These are phyloP conservation scores for Gerosis bhagava DNA, from an alignment of 2,888 invertebrate genomes.

Conservation along the genomic window DNA sequence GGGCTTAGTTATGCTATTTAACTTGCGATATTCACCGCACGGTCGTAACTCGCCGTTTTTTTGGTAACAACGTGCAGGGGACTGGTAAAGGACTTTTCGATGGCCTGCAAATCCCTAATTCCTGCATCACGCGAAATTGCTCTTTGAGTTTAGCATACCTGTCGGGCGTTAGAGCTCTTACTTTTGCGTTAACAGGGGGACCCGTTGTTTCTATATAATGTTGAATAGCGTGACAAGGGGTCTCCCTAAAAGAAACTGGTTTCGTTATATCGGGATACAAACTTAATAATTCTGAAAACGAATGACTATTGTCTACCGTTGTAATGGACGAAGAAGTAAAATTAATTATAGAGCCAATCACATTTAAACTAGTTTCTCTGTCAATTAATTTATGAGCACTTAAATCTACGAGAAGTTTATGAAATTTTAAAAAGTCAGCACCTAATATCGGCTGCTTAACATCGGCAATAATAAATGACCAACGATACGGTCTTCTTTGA, in stretches of 20 bases:
- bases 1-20: constrained; percentile 45
- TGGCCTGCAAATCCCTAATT: constrained; percentile 53
- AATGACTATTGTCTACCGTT: not conserved
- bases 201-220: not conserved
- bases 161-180: not conserved
- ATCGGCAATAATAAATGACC: constrained; percentile 5
- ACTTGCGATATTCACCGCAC: constrained; percentile 52
- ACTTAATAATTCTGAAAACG: not conserved
- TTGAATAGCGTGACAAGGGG: not conserved
- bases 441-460: not conserved
- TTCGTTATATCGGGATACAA: not conserved
- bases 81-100: constrained; percentile 48
- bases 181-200: not conserved
- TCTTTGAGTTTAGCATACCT: not conserved
- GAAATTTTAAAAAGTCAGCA: not conserved
- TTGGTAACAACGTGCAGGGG: constrained; percentile 31
- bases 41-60: constrained; percentile 34
- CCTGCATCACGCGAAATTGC: constrained; percentile 35
- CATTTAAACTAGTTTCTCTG: not conserved
- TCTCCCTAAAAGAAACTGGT: not conserved
- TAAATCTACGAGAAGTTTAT: constrained; percentile 1
- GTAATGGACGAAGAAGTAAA: not conserved
- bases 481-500: constrained; percentile 6
- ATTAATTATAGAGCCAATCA: not conserved
- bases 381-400: not conserved